phyloP scores from a whole-genome alignment of 2,888 invertebrate species.

The Pharmacophagus antenor region DNA sequence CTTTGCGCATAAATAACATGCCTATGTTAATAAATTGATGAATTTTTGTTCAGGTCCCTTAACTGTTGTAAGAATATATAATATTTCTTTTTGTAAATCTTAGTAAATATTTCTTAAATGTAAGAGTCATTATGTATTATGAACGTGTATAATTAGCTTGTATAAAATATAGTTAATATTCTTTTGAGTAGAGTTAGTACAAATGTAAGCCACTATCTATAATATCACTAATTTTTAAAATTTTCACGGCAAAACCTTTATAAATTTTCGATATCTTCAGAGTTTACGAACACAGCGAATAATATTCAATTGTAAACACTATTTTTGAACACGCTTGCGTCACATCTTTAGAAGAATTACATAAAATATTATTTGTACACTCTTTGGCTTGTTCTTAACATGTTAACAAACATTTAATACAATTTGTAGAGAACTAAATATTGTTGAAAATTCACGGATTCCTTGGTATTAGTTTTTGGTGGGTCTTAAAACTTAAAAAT shows the following conservation, averaged over 20 bases:
- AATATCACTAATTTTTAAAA: slow-evolving; percentile 7
- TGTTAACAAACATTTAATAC: slow-evolving; percentile 16
- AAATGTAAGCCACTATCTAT: background rate
- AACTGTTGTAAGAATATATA: background rate
- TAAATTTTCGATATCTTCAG: slow-evolving; percentile 2
- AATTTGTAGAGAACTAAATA: too few species aligned
- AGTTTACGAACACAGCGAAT: slow-evolving; percentile 20
- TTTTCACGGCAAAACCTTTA: slow-evolving; percentile 16
- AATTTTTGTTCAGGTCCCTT: background rate
- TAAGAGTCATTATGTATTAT: background rate
- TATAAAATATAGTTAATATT: slow-evolving; percentile 5
- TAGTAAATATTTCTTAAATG: background rate
- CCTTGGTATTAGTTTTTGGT: slow-evolving; percentile 32
- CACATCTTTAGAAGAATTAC: background rate
- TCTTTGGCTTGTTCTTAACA: slow-evolving; percentile 27
- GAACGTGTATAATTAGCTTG: background rate
- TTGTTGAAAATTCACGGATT: slow-evolving; percentile 14
- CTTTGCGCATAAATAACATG: background rate
- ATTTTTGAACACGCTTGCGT: background rate
- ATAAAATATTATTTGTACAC: slow-evolving; percentile 13
- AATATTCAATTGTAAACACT: slow-evolving; percentile 2
- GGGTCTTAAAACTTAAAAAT: slow-evolving; percentile 31
- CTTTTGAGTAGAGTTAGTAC: background rate
- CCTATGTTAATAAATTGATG: background rate
- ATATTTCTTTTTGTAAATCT: background rate